Base-by-base conservation (phyloP, 2,888 invertebrate genomes). In the Callyntrura sp. region DNA sequence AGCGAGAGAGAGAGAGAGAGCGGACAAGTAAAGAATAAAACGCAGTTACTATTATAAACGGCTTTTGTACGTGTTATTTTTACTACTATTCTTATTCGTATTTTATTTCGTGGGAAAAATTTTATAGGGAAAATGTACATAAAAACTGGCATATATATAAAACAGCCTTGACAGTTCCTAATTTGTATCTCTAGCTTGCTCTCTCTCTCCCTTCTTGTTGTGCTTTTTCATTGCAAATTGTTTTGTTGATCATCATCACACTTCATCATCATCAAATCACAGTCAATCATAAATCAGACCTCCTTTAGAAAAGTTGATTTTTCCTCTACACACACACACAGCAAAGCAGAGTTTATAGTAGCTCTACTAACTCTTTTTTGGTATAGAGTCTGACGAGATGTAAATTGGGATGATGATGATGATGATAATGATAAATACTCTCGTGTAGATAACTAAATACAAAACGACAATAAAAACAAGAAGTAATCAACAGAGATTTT, bases 201-300 rank as follows among this genome's bases (percentile, higher is more conserved):
- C 35, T 35, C 35, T 35, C 35, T 35, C 35, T 35, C 62, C 45
- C 65, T 65, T 65, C 65, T 65, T 65, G 45, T 48, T 82, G 60
- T 45, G 35, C 35, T 35, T 81, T 48, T 57, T 57, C 51, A 6
- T 25, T 17, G 79, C 51, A 84, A 84, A 84, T 84, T 70, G 68
- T 73, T 76, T 73, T 45, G 60, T 73, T 45, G 60, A 85, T 76
- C 85, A 84, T 70, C 84, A 84, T 84, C 70, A 76, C 76, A 76
- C 76, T 65, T 84, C 84, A 84, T 79, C 79, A 82, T 82, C 82
- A 82, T 70, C 79, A 65, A 87, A 87, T 81, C 87, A 79, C 65
- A 81, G 28, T 81, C 81, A 65, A 68, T 87, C 81, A 87, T 87
- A 87, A 87, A 87, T 87, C 87, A 86, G 86, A 79, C 51, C 78